Percentiles rank a stretch among this genome's conserved stretches.
These are phyloP conservation scores for Eclectus roratus DNA, from an alignment of 2,113 vertebrate genomes.

Conservation along the genomic window DNA sequence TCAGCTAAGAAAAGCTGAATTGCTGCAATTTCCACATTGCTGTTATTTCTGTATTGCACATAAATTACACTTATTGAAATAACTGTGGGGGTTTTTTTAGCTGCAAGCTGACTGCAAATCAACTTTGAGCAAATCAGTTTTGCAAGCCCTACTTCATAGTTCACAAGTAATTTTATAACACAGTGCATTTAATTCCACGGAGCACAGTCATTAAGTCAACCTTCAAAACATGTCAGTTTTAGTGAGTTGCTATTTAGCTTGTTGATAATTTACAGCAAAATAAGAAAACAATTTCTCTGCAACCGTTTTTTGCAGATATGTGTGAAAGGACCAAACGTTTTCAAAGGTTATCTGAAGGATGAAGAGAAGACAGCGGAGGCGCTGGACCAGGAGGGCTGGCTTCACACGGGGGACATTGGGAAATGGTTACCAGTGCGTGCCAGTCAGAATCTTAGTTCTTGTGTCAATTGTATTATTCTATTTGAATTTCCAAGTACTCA, in stretches of 20 bases:
- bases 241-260: background rate
- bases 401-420: constrained; percentile 96
- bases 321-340: constrained; percentile 96
- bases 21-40: background rate
- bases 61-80: background rate
- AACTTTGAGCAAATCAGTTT: background rate
- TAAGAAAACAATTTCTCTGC: background rate
- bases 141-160: background rate
- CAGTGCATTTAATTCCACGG: background rate
- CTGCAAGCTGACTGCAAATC: background rate
- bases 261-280: background rate
- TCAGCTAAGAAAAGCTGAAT: background rate
- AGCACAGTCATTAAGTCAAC: background rate
- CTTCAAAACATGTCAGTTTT: background rate
- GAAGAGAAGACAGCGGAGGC: constrained; percentile 87
- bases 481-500: background rate
- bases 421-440: constrained; percentile 90
- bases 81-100: background rate
- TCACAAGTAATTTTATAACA: background rate
- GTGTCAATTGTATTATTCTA: background rate
- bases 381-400: constrained; percentile 90
- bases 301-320: constrained; percentile 83
- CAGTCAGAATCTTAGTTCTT: background rate
- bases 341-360: constrained; percentile 97
- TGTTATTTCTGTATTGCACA: background rate